A percentile compares a stretch with the other conserved stretches of the same genome.
Conservation (phyloP, 2,113 vertebrate genomes). For the Carassius gibelio region DNA sequence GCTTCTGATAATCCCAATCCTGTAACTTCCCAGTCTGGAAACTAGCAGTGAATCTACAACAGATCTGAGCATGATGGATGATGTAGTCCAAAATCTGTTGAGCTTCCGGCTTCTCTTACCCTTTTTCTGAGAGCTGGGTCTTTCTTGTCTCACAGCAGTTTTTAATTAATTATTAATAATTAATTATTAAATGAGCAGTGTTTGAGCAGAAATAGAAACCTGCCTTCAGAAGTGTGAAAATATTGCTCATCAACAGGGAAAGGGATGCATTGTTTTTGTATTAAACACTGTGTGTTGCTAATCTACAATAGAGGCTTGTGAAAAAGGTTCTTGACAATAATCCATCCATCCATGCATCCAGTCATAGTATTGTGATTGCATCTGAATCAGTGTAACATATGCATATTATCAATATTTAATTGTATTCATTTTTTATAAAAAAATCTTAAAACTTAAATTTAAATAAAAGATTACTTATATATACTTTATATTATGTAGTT, state of each 20-base stretch:
- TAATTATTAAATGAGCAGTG: slow-evolving; percentile 75
- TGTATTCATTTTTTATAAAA: not conserved
- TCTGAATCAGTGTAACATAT: not conserved
- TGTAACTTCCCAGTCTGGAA: not conserved
- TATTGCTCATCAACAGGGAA: slow-evolving; percentile 69
- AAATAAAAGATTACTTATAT: not conserved
- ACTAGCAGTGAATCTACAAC: not conserved
- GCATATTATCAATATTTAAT: not conserved
- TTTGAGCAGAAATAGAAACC: slow-evolving; percentile 76
- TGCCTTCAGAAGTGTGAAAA: slow-evolving; percentile 75
- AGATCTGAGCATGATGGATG: slow-evolving; percentile 12
- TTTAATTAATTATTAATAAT: no score
- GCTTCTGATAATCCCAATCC: not conserved
- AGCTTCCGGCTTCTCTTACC: not conserved
- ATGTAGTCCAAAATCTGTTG: not conserved
- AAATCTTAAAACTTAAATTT: not conserved
- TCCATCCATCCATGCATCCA: not conserved
- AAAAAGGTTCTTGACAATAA: not conserved
- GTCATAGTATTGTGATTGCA: not conserved
- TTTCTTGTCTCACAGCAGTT: slow-evolving; percentile 64
- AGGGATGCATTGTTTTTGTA: not conserved
- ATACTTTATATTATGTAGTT: not conserved
- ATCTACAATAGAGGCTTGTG: not conserved
- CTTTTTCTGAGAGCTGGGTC: slow-evolving; percentile 48
- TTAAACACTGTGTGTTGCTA: slow-evolving; percentile 1